Conservation (phyloP, 2,888 invertebrate species). For the Leptura quadrifasciata region DNA sequence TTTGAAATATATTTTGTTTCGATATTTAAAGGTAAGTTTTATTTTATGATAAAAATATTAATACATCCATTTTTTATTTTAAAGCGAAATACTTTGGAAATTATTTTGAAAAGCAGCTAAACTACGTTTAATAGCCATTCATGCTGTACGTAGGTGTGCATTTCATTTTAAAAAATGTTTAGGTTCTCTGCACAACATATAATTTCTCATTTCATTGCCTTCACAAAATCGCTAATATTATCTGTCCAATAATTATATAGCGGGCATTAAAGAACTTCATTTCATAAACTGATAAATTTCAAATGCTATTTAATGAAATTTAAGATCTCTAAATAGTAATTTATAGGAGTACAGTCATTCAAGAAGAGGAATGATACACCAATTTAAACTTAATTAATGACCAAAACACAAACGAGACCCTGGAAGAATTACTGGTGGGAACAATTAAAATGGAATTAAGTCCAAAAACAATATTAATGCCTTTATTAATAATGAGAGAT, state of each 20-base stretch:
- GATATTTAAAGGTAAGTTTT: no score
- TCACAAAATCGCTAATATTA: neutral
- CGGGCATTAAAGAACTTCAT: neutral
- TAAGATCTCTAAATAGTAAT: conserved; percentile 3
- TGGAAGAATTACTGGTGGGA: conserved; percentile 3
- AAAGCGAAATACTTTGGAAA: no score
- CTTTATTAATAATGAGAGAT: neutral
- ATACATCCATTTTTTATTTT: no score
- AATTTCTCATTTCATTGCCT: no score
- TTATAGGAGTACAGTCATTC: neutral
- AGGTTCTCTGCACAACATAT: no score
- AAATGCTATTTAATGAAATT: neutral
- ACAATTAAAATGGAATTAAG: conserved; percentile 1
- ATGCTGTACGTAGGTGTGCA: no score
- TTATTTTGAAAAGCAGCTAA: no score
- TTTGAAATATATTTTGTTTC: no score
- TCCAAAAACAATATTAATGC: neutral
- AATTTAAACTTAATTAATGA: conserved; percentile 7
- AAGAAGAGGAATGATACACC: neutral
- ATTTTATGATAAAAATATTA: no score
- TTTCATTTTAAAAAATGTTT: no score
- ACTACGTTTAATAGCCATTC: no score
- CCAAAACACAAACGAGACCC: neutral
- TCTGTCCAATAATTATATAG: neutral
- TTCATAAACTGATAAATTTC: neutral